Evolutionary conservation across 2,113 vertebrate genomes (phyloP).

Genomic region (Psilopogon haemacephalus): DNA sequence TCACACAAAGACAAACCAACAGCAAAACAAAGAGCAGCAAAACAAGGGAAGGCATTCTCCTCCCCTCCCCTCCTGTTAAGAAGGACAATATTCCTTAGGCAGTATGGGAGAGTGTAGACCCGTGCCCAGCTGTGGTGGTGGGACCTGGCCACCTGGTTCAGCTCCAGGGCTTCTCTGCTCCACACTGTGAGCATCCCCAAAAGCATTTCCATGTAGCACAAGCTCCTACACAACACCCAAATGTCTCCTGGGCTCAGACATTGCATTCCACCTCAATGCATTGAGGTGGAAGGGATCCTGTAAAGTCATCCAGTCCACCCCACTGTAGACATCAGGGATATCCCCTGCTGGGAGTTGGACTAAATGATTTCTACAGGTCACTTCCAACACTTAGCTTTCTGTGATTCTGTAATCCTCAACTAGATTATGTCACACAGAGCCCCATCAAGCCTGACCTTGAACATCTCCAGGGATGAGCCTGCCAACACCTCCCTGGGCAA

Average conservation of each 20-base stretch:
- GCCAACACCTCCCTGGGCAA: no score
- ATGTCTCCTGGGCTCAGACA: neutral
- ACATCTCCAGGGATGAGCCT: no score
- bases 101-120: neutral
- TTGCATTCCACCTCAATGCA: no score
- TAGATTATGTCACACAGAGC: no score
- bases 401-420: no score
- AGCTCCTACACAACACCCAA: neutral
- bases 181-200: fast-evolving
- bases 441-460: no score
- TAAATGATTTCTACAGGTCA: no score
- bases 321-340: no score
- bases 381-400: no score
- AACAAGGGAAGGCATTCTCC: neutral
- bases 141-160: fast-evolving
- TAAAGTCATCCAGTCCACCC: no score
- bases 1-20: neutral
- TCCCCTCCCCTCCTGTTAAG: neutral
- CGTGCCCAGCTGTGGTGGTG: neutral
- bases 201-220: neutral
- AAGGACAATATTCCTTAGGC: neutral
- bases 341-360: no score
- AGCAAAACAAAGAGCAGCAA: neutral
- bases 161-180: neutral
- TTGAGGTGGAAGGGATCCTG: no score